phyloP scores from a whole-genome alignment of 2,888 invertebrate genomes.

The Euplagia quadripunctaria region DNA sequence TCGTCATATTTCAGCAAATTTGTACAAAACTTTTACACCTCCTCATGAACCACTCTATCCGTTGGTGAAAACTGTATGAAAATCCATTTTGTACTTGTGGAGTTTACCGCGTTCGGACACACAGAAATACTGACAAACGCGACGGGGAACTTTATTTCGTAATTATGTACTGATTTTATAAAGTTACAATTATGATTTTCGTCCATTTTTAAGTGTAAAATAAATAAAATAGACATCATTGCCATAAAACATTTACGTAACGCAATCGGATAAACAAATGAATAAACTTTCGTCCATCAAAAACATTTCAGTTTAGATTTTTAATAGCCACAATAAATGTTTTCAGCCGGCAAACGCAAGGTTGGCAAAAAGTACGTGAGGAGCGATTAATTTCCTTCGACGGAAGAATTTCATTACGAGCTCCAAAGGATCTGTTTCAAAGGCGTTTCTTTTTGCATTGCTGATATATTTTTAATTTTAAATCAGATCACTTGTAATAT shows the following conservation, averaged over 20 bases:
- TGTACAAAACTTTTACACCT: too few species aligned
- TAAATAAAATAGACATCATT: too few species aligned
- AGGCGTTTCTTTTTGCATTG: slow-evolving; percentile 30
- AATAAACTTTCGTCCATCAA: slow-evolving; percentile 18
- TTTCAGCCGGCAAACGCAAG: slow-evolving; percentile 25
- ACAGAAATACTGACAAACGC: too few species aligned
- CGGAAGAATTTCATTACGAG: slow-evolving; percentile 58
- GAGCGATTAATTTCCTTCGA: slow-evolving; percentile 55
- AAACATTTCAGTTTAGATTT: background rate
- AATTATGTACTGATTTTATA: too few species aligned
- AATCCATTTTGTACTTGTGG: too few species aligned
- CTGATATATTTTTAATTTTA: slow-evolving; percentile 12
- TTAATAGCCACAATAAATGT: slow-evolving; percentile 17
- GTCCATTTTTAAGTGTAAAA: too few species aligned
- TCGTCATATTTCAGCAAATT: too few species aligned
- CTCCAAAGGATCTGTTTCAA: slow-evolving; percentile 45
- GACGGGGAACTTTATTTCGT: too few species aligned
- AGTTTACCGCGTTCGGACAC: too few species aligned
- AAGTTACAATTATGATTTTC: too few species aligned
- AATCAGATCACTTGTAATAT: background rate
- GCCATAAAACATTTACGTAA: slow-evolving; percentile 1
- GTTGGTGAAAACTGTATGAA: too few species aligned
- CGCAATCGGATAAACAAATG: slow-evolving; percentile 4
- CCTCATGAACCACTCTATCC: too few species aligned
- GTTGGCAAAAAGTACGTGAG: slow-evolving; percentile 37